Conservation (phyloP, 2,888 invertebrate species). For the Thymelicus sylvestris region DNA sequence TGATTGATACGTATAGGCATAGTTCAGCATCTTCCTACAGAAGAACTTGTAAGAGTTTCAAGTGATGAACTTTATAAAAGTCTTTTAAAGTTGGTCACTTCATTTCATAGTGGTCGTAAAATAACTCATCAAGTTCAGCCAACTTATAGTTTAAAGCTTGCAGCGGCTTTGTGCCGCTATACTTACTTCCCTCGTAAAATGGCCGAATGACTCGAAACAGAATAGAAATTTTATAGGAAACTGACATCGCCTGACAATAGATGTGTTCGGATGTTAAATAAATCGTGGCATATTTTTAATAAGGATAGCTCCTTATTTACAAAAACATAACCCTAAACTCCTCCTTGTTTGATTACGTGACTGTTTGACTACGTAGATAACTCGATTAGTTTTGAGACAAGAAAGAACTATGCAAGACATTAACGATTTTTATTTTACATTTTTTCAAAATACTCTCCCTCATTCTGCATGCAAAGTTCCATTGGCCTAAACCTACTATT, state of each 20-base stretch:
- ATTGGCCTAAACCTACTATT: too few species aligned
- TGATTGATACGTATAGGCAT: too few species aligned
- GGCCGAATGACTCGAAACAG: neutral
- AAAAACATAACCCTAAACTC: too few species aligned
- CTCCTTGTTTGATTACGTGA: too few species aligned
- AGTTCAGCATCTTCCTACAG: too few species aligned
- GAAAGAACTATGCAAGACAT: too few species aligned
- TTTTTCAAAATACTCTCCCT: too few species aligned
- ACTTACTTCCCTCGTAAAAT: slow-evolving; percentile 11
- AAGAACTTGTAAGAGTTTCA: neutral
- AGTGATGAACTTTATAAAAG: neutral
- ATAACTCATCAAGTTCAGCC: slow-evolving; percentile 14
- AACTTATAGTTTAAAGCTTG: slow-evolving; percentile 21
- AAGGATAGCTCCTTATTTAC: too few species aligned
- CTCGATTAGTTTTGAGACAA: too few species aligned
- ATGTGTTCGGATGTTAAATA: neutral
- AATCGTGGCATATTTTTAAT: neutral
- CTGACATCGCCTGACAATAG: neutral
- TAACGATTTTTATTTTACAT: too few species aligned
- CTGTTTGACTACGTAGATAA: too few species aligned
- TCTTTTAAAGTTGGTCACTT: slow-evolving; percentile 5
- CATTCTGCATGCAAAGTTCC: too few species aligned
- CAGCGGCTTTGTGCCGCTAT: neutral
- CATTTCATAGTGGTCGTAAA: slow-evolving; percentile 11
- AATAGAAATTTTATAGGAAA: neutral